These are phyloP conservation scores for Clarias macrocephalus DNA, from an alignment of 2,113 vertebrate species.

Conservation along the genomic window DNA sequence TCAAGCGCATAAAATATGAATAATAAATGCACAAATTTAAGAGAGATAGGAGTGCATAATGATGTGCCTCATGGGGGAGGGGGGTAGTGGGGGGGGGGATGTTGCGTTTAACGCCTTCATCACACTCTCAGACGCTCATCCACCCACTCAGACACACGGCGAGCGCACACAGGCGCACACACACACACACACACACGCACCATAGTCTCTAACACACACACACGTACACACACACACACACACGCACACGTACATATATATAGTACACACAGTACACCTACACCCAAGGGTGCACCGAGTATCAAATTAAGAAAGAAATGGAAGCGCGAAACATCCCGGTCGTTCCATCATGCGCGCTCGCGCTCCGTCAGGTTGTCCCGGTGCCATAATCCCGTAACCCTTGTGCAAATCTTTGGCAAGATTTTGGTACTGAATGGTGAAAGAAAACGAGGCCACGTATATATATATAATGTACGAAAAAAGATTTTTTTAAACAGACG, in stretches of 20 bases:
- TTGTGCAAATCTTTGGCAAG: neutral
- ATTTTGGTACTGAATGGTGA: neutral
- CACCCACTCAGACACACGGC: constrained; percentile 1
- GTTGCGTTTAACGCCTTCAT: constrained; percentile 23
- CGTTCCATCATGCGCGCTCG: neutral
- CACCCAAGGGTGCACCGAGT: neutral
- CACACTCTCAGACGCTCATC: constrained; percentile 27
- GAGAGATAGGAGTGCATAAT: neutral
- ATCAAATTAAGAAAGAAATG: neutral
- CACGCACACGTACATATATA: neutral
- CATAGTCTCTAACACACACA: neutral
- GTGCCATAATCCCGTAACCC: neutral
- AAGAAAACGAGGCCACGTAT: neutral
- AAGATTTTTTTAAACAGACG: neutral
- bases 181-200: neutral
- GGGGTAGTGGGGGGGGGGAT: no score
- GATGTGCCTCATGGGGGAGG: neutral
- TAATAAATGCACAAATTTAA: neutral
- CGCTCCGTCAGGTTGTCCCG: constrained; percentile 40
- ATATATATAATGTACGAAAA: neutral
- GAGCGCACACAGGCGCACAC: neutral
- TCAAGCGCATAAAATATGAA: neutral
- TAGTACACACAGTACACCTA: neutral
- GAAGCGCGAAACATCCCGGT: neutral
- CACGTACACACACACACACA: neutral